Evolutionary conservation across 92 coral and sea anemone genomes (phyloP).

Genomic region (Heliopora coerulea): DNA sequence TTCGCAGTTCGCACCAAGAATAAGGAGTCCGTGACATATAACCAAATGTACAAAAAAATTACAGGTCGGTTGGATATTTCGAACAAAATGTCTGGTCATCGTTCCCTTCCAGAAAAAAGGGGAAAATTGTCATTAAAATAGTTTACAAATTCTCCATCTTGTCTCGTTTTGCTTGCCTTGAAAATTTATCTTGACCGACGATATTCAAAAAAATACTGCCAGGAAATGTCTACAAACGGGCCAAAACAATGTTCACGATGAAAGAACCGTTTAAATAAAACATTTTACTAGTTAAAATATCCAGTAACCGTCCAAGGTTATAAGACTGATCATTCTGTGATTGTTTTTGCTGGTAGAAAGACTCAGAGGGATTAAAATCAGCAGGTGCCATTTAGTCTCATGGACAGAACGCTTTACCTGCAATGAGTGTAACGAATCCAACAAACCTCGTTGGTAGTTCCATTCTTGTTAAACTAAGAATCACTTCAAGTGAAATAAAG

Average conservation of each 20-base stretch:
- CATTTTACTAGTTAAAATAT: not conserved
- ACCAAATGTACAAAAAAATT: not conserved
- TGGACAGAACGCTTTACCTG: not conserved
- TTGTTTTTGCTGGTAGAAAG: constrained; percentile 43
- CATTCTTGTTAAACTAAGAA: not conserved
- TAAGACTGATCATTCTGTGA: not conserved
- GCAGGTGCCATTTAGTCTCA: constrained; percentile 18
- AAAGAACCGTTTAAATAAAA: too few species aligned
- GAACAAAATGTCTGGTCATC: not conserved
- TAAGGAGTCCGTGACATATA: not conserved
- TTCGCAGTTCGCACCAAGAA: not conserved
- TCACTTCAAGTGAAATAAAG: too few species aligned
- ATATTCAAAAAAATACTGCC: too few species aligned
- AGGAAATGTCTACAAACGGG: too few species aligned
- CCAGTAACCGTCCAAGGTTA: not conserved
- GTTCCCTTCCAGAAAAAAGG: not conserved
- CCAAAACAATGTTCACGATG: too few species aligned
- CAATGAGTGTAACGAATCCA: not conserved
- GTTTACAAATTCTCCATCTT: not conserved
- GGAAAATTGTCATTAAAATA: not conserved
- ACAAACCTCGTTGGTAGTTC: not conserved
- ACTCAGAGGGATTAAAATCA: not conserved
- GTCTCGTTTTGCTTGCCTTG: not conserved
- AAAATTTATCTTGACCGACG: not conserved
- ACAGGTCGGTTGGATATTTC: not conserved